These are phyloP conservation scores for Ramphastos sulfuratus DNA, from an alignment of 2,113 vertebrate genomes.

Conservation along the genomic window DNA sequence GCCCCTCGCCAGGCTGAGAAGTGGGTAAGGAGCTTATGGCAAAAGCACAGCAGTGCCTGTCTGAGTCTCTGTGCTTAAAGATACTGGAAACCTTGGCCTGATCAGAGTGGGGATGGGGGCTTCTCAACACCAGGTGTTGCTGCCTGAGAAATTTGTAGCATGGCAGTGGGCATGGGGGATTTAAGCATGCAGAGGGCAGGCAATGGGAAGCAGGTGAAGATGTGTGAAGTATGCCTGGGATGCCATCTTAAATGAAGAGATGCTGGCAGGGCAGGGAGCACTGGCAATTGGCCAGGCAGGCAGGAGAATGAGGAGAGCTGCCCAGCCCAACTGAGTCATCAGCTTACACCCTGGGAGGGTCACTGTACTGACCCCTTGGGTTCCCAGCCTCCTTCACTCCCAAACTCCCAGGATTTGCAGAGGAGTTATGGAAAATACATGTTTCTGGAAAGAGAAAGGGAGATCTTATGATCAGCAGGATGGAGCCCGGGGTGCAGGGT, in stretches of 20 bases:
- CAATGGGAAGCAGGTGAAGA: neutral
- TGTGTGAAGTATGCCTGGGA: neutral
- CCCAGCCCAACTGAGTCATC: neutral
- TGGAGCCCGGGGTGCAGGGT: neutral
- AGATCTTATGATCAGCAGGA: neutral
- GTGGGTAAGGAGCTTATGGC: neutral
- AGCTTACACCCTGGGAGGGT: neutral
- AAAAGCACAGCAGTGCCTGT: neutral
- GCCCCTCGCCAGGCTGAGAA: neutral
- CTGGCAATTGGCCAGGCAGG: neutral
- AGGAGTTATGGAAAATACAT: neutral
- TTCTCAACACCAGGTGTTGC: neutral
- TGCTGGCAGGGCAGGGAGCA: rapidly evolving
- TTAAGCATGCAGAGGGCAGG: rapidly evolving
- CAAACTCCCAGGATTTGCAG: neutral
- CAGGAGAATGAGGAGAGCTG: neutral
- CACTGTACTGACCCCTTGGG: rapidly evolving
- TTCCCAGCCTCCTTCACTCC: neutral
- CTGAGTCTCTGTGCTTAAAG: neutral
- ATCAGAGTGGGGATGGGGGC: neutral
- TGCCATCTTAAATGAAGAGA: neutral
- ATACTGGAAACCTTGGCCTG: neutral
- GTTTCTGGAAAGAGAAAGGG: neutral
- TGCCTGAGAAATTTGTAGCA: rapidly evolving
- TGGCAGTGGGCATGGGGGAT: rapidly evolving